These are phyloP conservation scores for Amblyjoppa proteus DNA, from an alignment of 2,888 invertebrate genomes.

Conservation along the genomic window DNA sequence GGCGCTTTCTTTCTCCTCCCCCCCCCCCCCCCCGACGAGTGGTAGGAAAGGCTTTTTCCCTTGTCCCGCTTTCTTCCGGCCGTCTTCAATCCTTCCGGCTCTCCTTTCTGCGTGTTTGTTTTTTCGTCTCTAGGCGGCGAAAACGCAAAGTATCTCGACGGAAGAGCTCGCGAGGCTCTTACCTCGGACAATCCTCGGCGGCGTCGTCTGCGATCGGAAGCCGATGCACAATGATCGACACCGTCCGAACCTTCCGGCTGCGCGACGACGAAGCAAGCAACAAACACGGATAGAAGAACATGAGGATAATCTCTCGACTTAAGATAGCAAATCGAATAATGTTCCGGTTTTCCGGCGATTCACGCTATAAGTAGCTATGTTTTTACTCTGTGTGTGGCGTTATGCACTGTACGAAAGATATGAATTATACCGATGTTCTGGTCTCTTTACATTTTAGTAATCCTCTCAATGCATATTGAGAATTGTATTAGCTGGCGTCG, in stretches of 20 bases:
- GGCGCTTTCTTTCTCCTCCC: slow-evolving; percentile 19
- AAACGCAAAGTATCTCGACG: slow-evolving; percentile 30
- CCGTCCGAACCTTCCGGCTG: background rate
- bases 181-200: slow-evolving; percentile 26
- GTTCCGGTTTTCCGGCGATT: no score
- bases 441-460: no score
- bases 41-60: slow-evolving; percentile 57
- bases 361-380: no score
- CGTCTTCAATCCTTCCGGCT: slow-evolving; percentile 16
- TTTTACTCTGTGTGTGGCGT: no score
- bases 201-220: slow-evolving; percentile 55
- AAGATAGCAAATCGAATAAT: no score
- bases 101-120: slow-evolving; percentile 26
- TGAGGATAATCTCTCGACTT: no score
- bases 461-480: no score
- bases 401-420: no score
- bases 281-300: no score
- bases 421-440: no score
- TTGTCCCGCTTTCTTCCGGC: slow-evolving; percentile 22
- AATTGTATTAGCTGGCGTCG: no score
- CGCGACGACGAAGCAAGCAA: background rate
- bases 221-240: slow-evolving; percentile 37
- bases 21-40: slow-evolving; percentile 35
- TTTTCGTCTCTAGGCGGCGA: slow-evolving; percentile 25
- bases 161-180: slow-evolving; percentile 30